Percentiles rank a stretch among this genome's conserved stretches.
phyloP scores from a whole-genome alignment of 30 jellyfish, hydroid and myxozoan genomes.

The Phacellophora camtschatica region DNA sequence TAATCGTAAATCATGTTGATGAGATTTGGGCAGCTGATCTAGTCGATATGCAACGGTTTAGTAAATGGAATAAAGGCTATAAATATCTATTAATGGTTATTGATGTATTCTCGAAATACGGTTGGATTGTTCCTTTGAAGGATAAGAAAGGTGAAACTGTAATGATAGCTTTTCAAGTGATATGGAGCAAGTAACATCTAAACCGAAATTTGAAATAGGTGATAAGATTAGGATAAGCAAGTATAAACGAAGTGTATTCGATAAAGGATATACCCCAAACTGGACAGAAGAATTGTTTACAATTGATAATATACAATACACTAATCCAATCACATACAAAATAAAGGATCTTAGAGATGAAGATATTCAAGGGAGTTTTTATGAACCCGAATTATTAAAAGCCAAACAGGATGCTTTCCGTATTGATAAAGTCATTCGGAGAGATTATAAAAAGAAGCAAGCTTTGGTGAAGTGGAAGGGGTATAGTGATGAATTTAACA shows the following conservation, averaged over 20 bases:
- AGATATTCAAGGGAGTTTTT: too few species aligned
- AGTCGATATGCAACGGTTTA: constrained; percentile 28
- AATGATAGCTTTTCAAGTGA: constrained; percentile 18
- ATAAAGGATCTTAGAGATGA: too few species aligned
- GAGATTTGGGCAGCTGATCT: constrained; percentile 45
- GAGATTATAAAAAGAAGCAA: constrained; percentile 1
- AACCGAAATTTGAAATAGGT: constrained; percentile 4
- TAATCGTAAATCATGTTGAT: constrained; percentile 34
- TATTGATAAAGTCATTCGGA: constrained; percentile 52
- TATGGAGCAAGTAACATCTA: neutral
- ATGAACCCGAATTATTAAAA: too few species aligned
- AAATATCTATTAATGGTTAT: constrained; percentile 46
- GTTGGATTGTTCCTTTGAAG: constrained; percentile 60
- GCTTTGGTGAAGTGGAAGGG: constrained; percentile 53
- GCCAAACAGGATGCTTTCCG: too few species aligned
- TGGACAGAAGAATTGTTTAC: too few species aligned
- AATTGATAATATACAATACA: too few species aligned
- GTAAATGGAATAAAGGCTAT: constrained; percentile 41
- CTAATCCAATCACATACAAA: too few species aligned
- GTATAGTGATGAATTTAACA: constrained; percentile 24
- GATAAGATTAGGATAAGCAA: constrained; percentile 22
- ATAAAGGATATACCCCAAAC: constrained; percentile 33
- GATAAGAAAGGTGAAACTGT: constrained; percentile 31
- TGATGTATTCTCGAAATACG: constrained; percentile 62
- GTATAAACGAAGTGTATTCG: too few species aligned